Evolutionary conservation across 2,888 invertebrate genomes (phyloP).

Genomic region (Meganola albula): DNA sequence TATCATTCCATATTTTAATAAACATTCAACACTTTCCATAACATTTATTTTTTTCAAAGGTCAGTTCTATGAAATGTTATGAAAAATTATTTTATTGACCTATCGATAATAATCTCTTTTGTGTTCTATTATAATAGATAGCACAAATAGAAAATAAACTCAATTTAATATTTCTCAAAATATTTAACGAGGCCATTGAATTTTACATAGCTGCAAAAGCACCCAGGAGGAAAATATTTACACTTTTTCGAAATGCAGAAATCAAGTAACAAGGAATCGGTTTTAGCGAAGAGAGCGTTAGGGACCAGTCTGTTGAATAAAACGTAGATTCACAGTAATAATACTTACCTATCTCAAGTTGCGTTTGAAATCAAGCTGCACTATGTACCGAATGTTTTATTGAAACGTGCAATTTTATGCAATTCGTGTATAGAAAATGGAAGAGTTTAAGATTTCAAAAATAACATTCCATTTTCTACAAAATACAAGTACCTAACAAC

Average conservation of each 20-base stretch:
- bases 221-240: conserved; percentile 74
- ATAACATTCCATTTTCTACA: too few species aligned
- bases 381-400: conserved; percentile 32
- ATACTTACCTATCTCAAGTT: conserved; percentile 60
- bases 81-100: too few species aligned
- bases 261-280: conserved; percentile 77
- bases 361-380: conserved; percentile 45
- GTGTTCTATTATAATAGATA: too few species aligned
- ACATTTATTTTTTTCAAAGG: too few species aligned
- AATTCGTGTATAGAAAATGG: conserved; percentile 5
- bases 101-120: too few species aligned
- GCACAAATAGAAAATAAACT: conserved; percentile 18
- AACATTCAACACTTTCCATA: conserved; percentile 2
- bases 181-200: conserved; percentile 57
- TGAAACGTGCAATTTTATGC: conserved; percentile 20
- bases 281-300: conserved; percentile 68
- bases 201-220: conserved; percentile 63
- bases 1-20: conserved; percentile 14
- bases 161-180: conserved; percentile 60
- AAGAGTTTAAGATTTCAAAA: too few species aligned
- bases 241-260: conserved; percentile 76
- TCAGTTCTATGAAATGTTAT: too few species aligned
- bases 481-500: too few species aligned
- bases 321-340: conserved; percentile 58
- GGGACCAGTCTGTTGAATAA: conserved; percentile 64